These are phyloP conservation scores for Acestrorhynchus altus DNA, from an alignment of 2,797 vertebrate genomes.

Conservation along the genomic window DNA sequence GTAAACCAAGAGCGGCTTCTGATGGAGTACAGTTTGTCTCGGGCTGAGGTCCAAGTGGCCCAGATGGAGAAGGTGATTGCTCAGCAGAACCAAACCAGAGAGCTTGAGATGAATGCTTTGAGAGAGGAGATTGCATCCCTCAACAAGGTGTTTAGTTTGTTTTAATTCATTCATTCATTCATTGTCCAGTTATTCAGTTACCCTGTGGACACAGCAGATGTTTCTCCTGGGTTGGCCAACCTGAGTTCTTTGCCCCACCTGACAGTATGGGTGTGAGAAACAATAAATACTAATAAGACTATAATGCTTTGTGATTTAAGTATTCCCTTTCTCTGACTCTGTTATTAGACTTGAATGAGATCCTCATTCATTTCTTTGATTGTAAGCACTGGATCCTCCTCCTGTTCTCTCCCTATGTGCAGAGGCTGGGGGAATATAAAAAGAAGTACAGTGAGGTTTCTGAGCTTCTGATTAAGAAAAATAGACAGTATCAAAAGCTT, in stretches of 20 bases:
- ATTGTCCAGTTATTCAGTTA: background rate
- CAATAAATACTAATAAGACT: background rate
- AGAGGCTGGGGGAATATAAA: slow-evolving; percentile 92
- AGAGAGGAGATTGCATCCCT: slow-evolving; percentile 83
- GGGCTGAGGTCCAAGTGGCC: slow-evolving; percentile 82
- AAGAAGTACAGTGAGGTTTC: slow-evolving; percentile 89
- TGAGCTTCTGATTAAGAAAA: slow-evolving; percentile 89
- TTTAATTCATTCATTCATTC: background rate
- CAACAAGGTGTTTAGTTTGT: slow-evolving; percentile 72
- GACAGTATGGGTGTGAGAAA: background rate
- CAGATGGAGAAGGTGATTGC: slow-evolving; percentile 88
- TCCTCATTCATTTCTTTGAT: background rate
- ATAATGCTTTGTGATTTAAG: too few relatives aligned
- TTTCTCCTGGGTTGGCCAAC: too few relatives aligned
- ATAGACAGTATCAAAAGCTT: slow-evolving; percentile 89
- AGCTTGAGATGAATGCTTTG: slow-evolving; percentile 83
- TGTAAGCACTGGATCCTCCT: background rate
- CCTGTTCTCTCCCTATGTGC: slow-evolving; percentile 50
- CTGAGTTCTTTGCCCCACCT: too few relatives aligned
- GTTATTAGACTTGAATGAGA: background rate
- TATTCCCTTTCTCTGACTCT: too few relatives aligned
- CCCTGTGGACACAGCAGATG: background rate
- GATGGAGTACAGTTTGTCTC: slow-evolving; percentile 87
- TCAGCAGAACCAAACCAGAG: slow-evolving; percentile 89
- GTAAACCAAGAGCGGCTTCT: slow-evolving; percentile 89